Conservation (phyloP, 2,888 invertebrate genomes). For the Cheilosia vernalis region DNA sequence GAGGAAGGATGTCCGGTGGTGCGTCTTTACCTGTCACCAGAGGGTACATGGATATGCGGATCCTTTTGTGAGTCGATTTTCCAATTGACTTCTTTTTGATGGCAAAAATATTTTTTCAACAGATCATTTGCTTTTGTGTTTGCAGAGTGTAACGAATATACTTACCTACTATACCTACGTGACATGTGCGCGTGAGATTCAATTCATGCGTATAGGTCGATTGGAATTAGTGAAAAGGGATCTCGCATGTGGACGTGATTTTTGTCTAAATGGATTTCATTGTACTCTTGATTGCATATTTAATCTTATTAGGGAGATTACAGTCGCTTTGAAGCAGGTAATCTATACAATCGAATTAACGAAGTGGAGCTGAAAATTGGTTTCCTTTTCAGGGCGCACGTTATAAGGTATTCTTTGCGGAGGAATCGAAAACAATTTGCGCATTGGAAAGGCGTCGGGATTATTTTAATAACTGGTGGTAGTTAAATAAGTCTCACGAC, state of each 20-base stretch:
- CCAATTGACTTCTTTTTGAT: constrained; percentile 68
- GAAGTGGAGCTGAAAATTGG: constrained; percentile 17
- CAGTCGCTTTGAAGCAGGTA: not conserved
- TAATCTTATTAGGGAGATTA: constrained; percentile 36
- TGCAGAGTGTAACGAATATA: constrained; percentile 1
- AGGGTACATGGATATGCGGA: not conserved
- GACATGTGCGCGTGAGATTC: constrained; percentile 26
- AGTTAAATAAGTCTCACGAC: too few relatives aligned
- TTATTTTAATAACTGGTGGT: too few relatives aligned
- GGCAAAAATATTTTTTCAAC: constrained; percentile 33
- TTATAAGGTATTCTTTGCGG: not conserved
- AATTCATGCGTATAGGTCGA: constrained; percentile 27
- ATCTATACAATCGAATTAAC: constrained; percentile 5
- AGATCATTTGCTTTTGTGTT: constrained; percentile 31
- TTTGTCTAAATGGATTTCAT: constrained; percentile 28
- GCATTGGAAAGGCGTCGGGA: too few relatives aligned
- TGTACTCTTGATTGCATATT: constrained; percentile 21
- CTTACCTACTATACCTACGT: not conserved
- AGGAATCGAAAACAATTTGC: too few relatives aligned
- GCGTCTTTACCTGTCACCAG: constrained; percentile 57
- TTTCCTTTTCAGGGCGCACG: constrained; percentile 1
- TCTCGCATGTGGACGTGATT: constrained; percentile 44
- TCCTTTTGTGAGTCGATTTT: constrained; percentile 68
- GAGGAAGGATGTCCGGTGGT: constrained; percentile 63
- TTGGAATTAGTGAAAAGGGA: constrained; percentile 14